Percentiles rank a stretch among this genome's conserved stretches.
phyloP scores from a whole-genome alignment of 2,888 invertebrate genomes.

The Gymnoscelis rufifasciata region DNA sequence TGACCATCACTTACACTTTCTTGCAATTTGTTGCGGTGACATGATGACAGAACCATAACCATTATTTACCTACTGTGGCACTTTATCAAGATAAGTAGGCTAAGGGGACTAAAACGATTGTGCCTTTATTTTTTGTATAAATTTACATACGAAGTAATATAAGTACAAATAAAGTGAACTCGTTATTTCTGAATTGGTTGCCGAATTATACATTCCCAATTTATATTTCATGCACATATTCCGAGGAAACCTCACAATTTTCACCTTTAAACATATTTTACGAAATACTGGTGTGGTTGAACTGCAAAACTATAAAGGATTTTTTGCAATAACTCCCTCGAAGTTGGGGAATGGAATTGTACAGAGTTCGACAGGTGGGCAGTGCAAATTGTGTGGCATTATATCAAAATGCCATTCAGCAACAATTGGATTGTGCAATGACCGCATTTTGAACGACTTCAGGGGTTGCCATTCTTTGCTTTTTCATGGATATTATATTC shows the following conservation, averaged over 20 bases:
- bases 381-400: neutral
- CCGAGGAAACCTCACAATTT: too few relatives aligned
- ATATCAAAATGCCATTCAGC: conserved; percentile 2
- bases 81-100: conserved; percentile 27
- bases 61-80: conserved; percentile 41
- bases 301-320: neutral
- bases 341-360: neutral
- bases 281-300: too few relatives aligned
- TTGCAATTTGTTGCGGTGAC: conserved; percentile 29
- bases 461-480: too few relatives aligned
- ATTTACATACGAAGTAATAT: too few relatives aligned
- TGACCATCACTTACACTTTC: conserved; percentile 37
- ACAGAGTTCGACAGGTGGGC: neutral
- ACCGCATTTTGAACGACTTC: conserved; percentile 2
- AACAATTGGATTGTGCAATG: conserved; percentile 1
- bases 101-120: too few relatives aligned
- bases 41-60: conserved; percentile 39
- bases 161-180: too few relatives aligned
- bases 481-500: too few relatives aligned
- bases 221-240: too few relatives aligned
- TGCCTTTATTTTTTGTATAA: too few relatives aligned
- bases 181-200: too few relatives aligned
- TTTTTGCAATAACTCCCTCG: neutral
- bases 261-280: too few relatives aligned
- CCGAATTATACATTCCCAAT: too few relatives aligned